These are phyloP conservation scores for Busseola fusca DNA, from an alignment of 2,888 invertebrate genomes.

Conservation along the genomic window DNA sequence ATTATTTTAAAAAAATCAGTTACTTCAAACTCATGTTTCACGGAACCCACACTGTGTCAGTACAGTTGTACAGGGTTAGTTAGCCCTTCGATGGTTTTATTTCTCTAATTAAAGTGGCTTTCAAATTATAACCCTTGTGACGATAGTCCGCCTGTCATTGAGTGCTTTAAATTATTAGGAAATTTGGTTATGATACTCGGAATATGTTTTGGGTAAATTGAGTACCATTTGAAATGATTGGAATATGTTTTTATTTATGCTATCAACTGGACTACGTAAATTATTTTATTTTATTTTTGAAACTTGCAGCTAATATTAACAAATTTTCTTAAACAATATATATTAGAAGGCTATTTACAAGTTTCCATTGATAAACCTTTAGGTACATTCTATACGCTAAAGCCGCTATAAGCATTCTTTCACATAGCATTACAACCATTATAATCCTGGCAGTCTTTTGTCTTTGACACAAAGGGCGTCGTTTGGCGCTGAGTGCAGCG, in stretches of 20 bases:
- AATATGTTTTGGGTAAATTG: constrained; percentile 9
- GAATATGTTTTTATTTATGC: background rate
- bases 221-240: background rate
- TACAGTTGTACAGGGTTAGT: too few relatives aligned
- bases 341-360: too few relatives aligned
- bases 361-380: too few relatives aligned
- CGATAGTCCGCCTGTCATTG: constrained; percentile 18
- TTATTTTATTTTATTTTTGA: background rate
- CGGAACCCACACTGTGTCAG: background rate
- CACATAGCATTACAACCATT: constrained; percentile 41
- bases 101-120: constrained; percentile 25
- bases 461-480: constrained; percentile 48
- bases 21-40: background rate
- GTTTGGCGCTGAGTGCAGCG: constrained; percentile 50
- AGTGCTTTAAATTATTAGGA: constrained; percentile 8
- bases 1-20: background rate
- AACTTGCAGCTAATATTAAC: too few relatives aligned
- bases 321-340: too few relatives aligned
- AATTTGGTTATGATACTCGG: constrained; percentile 10
- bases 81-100: background rate
- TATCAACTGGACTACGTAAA: background rate
- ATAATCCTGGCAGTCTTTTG: constrained; percentile 48
- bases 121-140: constrained; percentile 20
- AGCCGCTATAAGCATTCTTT: constrained; percentile 27
- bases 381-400: background rate